Conservation (phyloP, 2,888 invertebrate genomes). For the Papilio protenor region DNA sequence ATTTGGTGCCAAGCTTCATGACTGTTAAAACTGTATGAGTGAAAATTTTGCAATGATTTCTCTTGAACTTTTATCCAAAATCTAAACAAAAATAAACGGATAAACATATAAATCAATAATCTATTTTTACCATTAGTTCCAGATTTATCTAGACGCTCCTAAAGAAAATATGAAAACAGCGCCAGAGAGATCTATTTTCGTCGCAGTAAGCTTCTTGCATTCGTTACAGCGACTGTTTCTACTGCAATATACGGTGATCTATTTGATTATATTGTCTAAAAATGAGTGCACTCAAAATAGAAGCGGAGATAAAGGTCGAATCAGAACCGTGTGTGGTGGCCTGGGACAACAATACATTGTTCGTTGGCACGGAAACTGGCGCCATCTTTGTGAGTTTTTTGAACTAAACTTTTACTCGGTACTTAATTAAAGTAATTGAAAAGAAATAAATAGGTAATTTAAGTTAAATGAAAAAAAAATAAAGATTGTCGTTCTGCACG, state of each 20-base stretch:
- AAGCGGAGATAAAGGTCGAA: slow-evolving; percentile 65
- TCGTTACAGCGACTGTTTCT: slow-evolving; percentile 54
- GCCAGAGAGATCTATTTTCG: slow-evolving; percentile 58
- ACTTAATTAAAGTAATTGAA: too few relatives aligned
- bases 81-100: neutral
- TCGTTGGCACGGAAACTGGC: slow-evolving; percentile 73
- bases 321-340: slow-evolving; percentile 72
- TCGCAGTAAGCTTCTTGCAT: slow-evolving; percentile 50
- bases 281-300: slow-evolving; percentile 68
- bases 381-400: slow-evolving; percentile 67
- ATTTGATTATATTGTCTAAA: slow-evolving; percentile 45
- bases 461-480: too few relatives aligned
- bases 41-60: neutral
- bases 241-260: slow-evolving; percentile 48
- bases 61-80: neutral
- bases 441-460: too few relatives aligned
- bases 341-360: slow-evolving; percentile 66
- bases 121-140: slow-evolving; percentile 41
- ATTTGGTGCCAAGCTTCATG: neutral
- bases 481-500: too few relatives aligned
- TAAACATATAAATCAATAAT: neutral
- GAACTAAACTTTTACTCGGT: neutral
- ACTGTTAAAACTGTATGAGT: neutral
- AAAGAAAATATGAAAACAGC: slow-evolving; percentile 55
- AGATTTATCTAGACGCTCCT: slow-evolving; percentile 59